A percentile compares a stretch with the other conserved stretches of the same genome.
These are phyloP conservation scores for Craterocephalus amniculus DNA, from an alignment of 2,797 vertebrate species.

Conservation along the genomic window DNA sequence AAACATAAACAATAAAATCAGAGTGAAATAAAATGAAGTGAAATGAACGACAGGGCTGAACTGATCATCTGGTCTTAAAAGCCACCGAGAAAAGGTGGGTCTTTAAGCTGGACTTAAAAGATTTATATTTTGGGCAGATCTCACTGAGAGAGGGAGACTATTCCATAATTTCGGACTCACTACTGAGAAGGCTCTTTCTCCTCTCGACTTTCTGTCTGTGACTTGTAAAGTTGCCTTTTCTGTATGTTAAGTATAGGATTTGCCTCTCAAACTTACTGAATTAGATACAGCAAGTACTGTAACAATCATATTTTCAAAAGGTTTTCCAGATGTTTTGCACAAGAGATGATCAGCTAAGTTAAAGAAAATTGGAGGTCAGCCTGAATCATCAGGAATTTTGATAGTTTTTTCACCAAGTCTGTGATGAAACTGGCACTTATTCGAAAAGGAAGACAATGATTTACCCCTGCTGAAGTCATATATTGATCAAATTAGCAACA, in stretches of 20 bases:
- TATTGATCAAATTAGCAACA: constrained; percentile 33
- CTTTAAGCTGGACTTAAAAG: too few relatives aligned
- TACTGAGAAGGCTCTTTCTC: too few relatives aligned
- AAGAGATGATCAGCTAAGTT: neutral
- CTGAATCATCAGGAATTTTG: neutral
- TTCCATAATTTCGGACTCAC: too few relatives aligned
- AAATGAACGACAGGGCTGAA: too few relatives aligned
- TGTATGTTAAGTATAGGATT: neutral
- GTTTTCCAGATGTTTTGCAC: neutral
- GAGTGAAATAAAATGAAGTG: too few relatives aligned
- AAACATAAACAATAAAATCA: too few relatives aligned
- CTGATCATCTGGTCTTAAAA: too few relatives aligned
- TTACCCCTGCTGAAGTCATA: constrained; percentile 20
- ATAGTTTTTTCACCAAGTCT: constrained; percentile 1
- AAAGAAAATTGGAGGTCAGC: neutral
- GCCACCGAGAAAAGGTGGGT: too few relatives aligned
- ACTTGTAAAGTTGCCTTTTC: neutral
- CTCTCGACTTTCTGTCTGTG: too few relatives aligned
- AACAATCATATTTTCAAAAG: neutral
- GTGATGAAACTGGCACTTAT: constrained; percentile 4
- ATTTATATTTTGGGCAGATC: too few relatives aligned
- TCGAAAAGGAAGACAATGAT: constrained; percentile 21
- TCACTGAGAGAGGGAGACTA: too few relatives aligned
- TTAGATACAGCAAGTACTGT: neutral
- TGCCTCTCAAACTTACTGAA: neutral